These are phyloP conservation scores for Nymphalis polychloros DNA, from an alignment of 2,888 invertebrate species.

Conservation along the genomic window DNA sequence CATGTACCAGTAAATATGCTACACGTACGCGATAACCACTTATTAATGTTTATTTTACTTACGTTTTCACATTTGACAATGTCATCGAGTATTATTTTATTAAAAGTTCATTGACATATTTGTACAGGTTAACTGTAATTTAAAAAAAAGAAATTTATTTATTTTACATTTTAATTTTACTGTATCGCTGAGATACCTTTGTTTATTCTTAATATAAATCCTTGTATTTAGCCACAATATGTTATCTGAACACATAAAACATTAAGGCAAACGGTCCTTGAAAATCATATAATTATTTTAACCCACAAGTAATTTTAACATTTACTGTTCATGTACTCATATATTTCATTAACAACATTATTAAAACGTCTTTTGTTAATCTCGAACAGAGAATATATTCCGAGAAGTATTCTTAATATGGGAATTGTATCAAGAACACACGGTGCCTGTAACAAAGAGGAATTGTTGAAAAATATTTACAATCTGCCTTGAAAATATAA, in stretches of 20 bases:
- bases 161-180: too few species aligned
- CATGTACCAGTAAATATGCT: slow-evolving; percentile 67
- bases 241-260: background rate
- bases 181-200: too few species aligned
- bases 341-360: slow-evolving; percentile 13
- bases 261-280: background rate
- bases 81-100: too few species aligned
- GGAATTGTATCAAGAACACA: slow-evolving; percentile 25
- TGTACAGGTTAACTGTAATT: too few species aligned
- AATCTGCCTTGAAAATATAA: slow-evolving; percentile 25
- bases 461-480: slow-evolving; percentile 33
- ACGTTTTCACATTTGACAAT: slow-evolving; percentile 25
- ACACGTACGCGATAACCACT: slow-evolving; percentile 67
- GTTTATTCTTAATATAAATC: too few species aligned
- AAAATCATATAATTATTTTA: background rate
- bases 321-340: too few species aligned
- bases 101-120: too few species aligned
- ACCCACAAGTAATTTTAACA: background rate
- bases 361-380: slow-evolving; percentile 22
- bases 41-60: slow-evolving; percentile 68
- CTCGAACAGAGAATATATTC: slow-evolving; percentile 17
- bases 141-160: too few species aligned
- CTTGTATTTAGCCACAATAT: too few species aligned
- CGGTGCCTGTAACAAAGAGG: slow-evolving; percentile 26
- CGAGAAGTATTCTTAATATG: slow-evolving; percentile 20